These are phyloP conservation scores for Rousettus leschenaultii DNA, from an alignment of 2,113 vertebrate species.

Conservation along the genomic window DNA sequence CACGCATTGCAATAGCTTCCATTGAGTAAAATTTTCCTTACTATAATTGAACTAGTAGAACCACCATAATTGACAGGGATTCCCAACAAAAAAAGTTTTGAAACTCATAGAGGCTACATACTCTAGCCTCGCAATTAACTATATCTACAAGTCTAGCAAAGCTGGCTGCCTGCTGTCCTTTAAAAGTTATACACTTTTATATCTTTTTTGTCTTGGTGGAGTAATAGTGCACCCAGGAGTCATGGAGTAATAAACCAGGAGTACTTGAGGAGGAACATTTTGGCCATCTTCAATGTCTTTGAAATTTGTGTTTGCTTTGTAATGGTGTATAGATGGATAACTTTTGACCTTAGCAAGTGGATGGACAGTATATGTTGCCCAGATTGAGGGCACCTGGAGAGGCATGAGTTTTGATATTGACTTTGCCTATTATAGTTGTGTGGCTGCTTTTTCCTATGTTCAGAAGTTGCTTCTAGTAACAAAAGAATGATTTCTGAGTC, in stretches of 20 bases:
- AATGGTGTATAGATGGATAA: background rate
- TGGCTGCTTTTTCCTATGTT: background rate
- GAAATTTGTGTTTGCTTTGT: background rate
- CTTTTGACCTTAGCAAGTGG: background rate
- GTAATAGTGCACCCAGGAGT: background rate
- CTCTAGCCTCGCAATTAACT: background rate
- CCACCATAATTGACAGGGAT: background rate
- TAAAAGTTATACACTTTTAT: background rate
- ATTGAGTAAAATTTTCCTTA: background rate
- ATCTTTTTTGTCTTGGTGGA: background rate
- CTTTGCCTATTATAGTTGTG: background rate
- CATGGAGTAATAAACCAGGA: background rate
- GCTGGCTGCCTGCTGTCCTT: background rate
- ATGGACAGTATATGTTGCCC: background rate
- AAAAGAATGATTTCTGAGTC: background rate
- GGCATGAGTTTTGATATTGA: background rate
- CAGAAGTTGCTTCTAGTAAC: background rate
- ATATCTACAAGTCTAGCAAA: background rate
- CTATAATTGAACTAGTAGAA: background rate
- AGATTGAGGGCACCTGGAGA: background rate
- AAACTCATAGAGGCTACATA: background rate
- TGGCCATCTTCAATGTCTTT: background rate
- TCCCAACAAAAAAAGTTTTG: background rate
- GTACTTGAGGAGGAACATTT: background rate
- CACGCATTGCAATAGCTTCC: background rate